Base-by-base conservation (phyloP, 2,888 invertebrate genomes). In the Cheilosia pagana region DNA sequence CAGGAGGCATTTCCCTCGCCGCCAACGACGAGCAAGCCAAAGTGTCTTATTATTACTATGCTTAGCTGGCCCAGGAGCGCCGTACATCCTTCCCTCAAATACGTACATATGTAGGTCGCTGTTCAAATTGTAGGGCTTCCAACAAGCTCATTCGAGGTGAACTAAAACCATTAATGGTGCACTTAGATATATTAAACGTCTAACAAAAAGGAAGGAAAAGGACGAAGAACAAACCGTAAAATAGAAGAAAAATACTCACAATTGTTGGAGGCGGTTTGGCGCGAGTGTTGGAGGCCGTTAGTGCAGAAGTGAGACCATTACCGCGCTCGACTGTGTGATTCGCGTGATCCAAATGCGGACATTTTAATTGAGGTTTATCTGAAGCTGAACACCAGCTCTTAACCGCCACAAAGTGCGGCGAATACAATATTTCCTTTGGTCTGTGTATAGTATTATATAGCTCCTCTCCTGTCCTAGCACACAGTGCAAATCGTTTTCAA, bases 151-250 rank as follows among this genome's bases (percentile, higher is more conserved):
- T 70, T 75, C 65, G 59, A 60, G 52, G 52, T 70, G 75, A 85
- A 74, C 70, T 65, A 67, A 48, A 57, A 59, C 85, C 85, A 67
- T 81, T 85, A 85, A 85, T 70, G 79, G 74, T 85, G 81, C 85
- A 81, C 85, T 85, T 85, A 85, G 79, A 79, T 70, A 75, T 81
- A 85, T 85, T 85, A 85, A 81, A 81, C 39, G 52, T 52, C 62
- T 48, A 45, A 59, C 60, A 14, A 53, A 16, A 28, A 21, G 12
- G 8, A 45, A 59, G 60, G 14, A 60, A 16, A 28, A 12, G 8
- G 8, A 45, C 14, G 14, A 39, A 23, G 12, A 57, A 63, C 43
- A 21, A 35, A 74, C 12, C 14, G 28, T 19, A n/a, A 19, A 57
- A 41, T 23, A 19, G 45, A 6, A 41, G 43, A 63, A 77, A 71